Percentiles rank a stretch among this genome's conserved stretches.
Conservation (phyloP, 2,113 vertebrate genomes). For the Nycticorax nycticorax region DNA sequence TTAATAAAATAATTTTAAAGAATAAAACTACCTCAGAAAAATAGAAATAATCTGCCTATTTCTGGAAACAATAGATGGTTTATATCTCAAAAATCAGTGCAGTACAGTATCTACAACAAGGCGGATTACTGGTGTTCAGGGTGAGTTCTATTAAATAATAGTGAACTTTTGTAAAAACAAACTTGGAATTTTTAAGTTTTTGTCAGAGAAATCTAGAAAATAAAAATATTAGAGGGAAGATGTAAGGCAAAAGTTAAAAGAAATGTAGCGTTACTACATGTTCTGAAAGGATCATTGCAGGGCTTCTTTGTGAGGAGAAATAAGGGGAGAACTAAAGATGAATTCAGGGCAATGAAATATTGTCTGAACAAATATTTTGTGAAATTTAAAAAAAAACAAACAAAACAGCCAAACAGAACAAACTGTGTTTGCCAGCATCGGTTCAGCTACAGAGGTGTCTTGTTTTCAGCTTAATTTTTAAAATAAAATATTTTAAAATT, state of each 20-base stretch:
- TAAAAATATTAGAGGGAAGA: neutral
- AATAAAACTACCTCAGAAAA: neutral
- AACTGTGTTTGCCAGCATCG: fast-evolving
- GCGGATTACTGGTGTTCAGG: neutral
- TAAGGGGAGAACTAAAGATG: neutral
- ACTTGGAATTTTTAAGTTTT: neutral
- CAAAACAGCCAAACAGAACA: neutral
- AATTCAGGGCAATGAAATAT: neutral
- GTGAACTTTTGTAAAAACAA: neutral
- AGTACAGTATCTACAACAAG: neutral
- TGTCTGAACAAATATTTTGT: neutral
- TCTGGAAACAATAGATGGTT: neutral
- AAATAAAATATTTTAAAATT: neutral
- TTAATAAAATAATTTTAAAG: neutral
- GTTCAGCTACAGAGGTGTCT: neutral
- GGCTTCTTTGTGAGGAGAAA: neutral
- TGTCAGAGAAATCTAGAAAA: neutral
- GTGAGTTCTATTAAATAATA: neutral
- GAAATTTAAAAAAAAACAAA: neutral
- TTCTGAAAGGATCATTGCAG: neutral
- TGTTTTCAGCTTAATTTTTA: neutral
- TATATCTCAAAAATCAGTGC: neutral
- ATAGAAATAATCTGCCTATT: neutral
- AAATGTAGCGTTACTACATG: neutral
- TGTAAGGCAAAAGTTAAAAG: neutral